Evolutionary conservation across 2,797 vertebrate genomes (phyloP).

Genomic region (Sebastes oblongus): DNA sequence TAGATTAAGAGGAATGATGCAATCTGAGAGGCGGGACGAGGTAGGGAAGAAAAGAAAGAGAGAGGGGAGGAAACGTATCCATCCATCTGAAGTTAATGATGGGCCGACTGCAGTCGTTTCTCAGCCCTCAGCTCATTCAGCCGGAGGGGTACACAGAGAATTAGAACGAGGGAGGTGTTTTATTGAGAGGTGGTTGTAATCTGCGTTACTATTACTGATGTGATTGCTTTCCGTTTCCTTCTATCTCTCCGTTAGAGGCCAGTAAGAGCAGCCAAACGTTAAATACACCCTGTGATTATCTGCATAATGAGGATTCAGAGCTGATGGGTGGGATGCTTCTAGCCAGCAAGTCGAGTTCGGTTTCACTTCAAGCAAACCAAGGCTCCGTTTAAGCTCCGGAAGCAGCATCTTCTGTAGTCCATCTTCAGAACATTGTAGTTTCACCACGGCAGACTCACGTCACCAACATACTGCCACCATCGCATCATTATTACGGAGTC

Average conservation of each 20-base stretch:
- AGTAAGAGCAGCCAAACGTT: background rate
- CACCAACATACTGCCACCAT: no score
- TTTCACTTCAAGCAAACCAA: background rate
- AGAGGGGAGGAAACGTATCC: background rate
- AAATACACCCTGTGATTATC: conserved; percentile 1
- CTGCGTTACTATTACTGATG: background rate
- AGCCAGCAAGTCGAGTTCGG: background rate
- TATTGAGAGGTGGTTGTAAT: conserved; percentile 9
- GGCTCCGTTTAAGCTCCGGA: background rate
- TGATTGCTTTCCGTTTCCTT: conserved; percentile 6
- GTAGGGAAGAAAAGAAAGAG: background rate
- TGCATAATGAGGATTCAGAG: background rate
- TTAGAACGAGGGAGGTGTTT: background rate
- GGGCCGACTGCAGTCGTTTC: background rate
- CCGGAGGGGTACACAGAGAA: background rate
- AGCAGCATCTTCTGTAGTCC: no score
- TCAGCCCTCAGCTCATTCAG: conserved; percentile 5
- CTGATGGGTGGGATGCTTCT: background rate
- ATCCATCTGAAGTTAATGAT: conserved; percentile 30
- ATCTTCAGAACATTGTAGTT: no score
- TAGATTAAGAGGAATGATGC: background rate
- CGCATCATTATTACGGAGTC: no score
- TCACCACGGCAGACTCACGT: no score
- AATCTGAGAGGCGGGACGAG: background rate
- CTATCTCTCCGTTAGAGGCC: background rate